Base-by-base conservation (phyloP, 2,888 invertebrate species). In the Oscheius sp. region DNA sequence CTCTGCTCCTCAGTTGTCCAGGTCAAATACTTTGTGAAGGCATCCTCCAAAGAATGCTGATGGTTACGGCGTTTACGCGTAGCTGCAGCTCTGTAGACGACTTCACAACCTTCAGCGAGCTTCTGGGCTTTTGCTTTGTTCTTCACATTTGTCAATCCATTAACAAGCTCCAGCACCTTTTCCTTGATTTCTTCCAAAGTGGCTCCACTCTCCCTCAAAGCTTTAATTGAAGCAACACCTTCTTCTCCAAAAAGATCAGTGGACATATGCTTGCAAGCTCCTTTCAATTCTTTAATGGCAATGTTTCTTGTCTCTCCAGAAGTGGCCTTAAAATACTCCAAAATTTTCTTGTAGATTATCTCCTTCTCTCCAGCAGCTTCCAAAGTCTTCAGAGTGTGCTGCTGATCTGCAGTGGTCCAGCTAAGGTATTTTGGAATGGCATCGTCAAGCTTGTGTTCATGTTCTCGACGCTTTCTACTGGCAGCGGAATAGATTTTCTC, bases 121-220 rank as follows among this genome's bases (percentile, higher is more conserved):
- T 45, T 70, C 27, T 46, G 39, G 3, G 72, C 74, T n/a, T 52
- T 50, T 23, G 25, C 68, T 45, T 72, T 72, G 55, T 72, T 68
- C 45, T 67, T 46, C 27, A 46, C 70, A 45, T 74, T 72, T 0
- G 46, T 58, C 15, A 74, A n/a, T 3, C 39, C 67, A 5, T 31
- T 25, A 31, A 72, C 31, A 20, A 66, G 46, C 17, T 34, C 70
- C 15, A 61, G n/a, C 12, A 76, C 57, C 65, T 78, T 78, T 6
- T 58, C 64, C 20, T 58, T 33, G 17, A 77, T 53, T 17, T 69
- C 71, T 4, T 71, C 77, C 4, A 46, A 34, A 23, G 66, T 65
- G 8, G 78, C 70, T 4, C 81, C 81, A 34, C 61, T 65, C 58
- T 81, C 82, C 65, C 74, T 76, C 70, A 82, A 45, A n/a, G 61